Evolutionary conservation across 2,797 vertebrate genomes (phyloP), one percentile per base, ranked within the genome.

Genomic region (Eupleurogrammus muticus): DNA sequence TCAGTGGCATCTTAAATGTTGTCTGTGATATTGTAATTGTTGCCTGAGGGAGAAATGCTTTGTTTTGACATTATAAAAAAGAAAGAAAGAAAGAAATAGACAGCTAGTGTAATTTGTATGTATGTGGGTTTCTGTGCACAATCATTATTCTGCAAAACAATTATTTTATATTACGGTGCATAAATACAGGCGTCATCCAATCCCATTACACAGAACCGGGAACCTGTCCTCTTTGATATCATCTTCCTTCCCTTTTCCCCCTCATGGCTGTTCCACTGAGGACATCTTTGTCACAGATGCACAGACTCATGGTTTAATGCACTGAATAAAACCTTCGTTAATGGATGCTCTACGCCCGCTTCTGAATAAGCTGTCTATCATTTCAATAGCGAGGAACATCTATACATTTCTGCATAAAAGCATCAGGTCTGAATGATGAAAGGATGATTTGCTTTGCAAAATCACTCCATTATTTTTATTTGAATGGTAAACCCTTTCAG

Each of bases 11-110:
- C 78, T 63, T 71, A 16, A 77, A 73, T 79, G 77, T 79, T 75
- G 67, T 74, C 66, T 79, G 49, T 61, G 63, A 76, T 84, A 66
- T 24, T 54, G 55, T 85, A 85, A 84, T 83, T 85, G 74, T 65
- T 83, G 71, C 82, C 44, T 1, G 5, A 73, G 81, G 84, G 64
- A 77, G 59, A 17, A n/a, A 51, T n/a, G 35, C 59, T 63, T 59
- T 69, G 65, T 52, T 66, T 56, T 63, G 77, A 78, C 55, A 64
- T 70, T 53, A 66, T 53, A 47, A 40, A 63, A 73, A 69, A 70
- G 62, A 65, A 42, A n/a, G n/a, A n/a, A n/a, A n/a, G 62, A 58
- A 13, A 1, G 53, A 67, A 65, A 66, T 44, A 57, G 52, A 42
- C 19, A 34, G 21, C 44, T 51, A 55, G 44, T 5, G 32, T 72